These are phyloP conservation scores for Zophobas morio DNA, from an alignment of 1,140 invertebrate species.

Conservation along the genomic window DNA sequence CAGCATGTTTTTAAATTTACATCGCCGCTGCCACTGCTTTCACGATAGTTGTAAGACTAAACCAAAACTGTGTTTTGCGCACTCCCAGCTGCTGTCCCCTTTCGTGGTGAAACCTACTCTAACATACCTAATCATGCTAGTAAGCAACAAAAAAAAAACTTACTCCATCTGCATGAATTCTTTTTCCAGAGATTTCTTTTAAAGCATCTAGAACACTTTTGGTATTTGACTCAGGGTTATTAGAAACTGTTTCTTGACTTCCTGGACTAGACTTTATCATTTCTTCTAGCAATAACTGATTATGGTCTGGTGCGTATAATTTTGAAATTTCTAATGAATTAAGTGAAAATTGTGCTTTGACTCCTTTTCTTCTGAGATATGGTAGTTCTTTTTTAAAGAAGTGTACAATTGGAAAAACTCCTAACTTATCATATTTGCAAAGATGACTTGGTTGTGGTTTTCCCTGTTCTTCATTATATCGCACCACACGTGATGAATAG, in stretches of 20 bases:
- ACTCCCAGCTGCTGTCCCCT: too few species aligned
- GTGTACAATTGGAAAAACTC: slow-evolving; percentile 64
- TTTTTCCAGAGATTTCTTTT: slow-evolving; percentile 71
- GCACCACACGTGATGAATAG: slow-evolving; percentile 66
- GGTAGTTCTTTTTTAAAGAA: slow-evolving; percentile 63
- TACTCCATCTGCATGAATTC: slow-evolving; percentile 68
- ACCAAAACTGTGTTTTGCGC: too few species aligned
- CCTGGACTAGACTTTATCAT: slow-evolving; percentile 49
- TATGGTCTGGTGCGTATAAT: slow-evolving; percentile 51
- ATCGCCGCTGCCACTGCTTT: too few species aligned
- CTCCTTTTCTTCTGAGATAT: slow-evolving; percentile 54
- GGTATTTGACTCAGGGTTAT: slow-evolving; percentile 60
- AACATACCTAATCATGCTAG: too few species aligned
- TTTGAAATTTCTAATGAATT: slow-evolving; percentile 53
- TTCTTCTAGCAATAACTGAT: slow-evolving; percentile 53
- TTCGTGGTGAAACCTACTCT: too few species aligned
- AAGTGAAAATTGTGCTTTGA: slow-evolving; percentile 24
- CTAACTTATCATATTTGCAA: slow-evolving; percentile 63
- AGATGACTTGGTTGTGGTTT: slow-evolving; percentile 56
- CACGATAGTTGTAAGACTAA: too few species aligned
- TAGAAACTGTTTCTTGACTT: slow-evolving; percentile 21
- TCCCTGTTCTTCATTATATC: slow-evolving; percentile 65
- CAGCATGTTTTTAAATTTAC: too few species aligned
- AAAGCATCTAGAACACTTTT: slow-evolving; percentile 70
- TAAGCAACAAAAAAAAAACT: slow-evolving; percentile 40